Evolutionary conservation across 2,113 vertebrate species (phyloP).

Genomic region (Chinchilla lanigera): DNA sequence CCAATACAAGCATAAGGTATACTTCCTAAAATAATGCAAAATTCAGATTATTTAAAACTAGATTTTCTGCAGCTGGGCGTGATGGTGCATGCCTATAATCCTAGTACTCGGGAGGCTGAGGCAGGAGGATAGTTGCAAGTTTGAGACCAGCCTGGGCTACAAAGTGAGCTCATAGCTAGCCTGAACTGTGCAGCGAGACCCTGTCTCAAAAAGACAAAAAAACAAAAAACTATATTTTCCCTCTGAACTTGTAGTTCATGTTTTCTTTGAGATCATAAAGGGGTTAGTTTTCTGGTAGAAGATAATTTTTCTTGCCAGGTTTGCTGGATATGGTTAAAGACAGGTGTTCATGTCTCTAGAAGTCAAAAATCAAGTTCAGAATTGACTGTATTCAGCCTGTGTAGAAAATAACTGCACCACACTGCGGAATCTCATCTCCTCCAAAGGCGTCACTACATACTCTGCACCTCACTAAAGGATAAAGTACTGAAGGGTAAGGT

Average conservation of each 20-base stretch:
- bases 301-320: constrained; percentile 33
- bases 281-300: not conserved
- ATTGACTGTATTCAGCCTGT: not conserved
- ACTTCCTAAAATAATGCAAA: not conserved
- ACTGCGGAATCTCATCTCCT: not conserved
- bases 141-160: too few relatives aligned
- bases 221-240: too few relatives aligned
- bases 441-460: not conserved
- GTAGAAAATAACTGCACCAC: not conserved
- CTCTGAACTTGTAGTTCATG: not conserved
- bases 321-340: not conserved
- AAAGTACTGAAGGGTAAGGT: not conserved
- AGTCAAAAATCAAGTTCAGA: not conserved
- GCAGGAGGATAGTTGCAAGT: too few relatives aligned
- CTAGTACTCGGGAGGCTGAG: too few relatives aligned
- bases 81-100: too few relatives aligned
- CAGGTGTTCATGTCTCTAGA: not conserved
- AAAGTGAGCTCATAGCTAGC: too few relatives aligned
- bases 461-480: not conserved
- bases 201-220: too few relatives aligned
- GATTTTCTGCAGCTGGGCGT: too few relatives aligned
- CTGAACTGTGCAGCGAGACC: too few relatives aligned
- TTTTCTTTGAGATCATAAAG: not conserved
- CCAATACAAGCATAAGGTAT: not conserved
- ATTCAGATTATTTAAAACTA: not conserved